These are phyloP conservation scores for Phyllostomus hastatus DNA, from an alignment of 2,113 vertebrate genomes.

Conservation along the genomic window DNA sequence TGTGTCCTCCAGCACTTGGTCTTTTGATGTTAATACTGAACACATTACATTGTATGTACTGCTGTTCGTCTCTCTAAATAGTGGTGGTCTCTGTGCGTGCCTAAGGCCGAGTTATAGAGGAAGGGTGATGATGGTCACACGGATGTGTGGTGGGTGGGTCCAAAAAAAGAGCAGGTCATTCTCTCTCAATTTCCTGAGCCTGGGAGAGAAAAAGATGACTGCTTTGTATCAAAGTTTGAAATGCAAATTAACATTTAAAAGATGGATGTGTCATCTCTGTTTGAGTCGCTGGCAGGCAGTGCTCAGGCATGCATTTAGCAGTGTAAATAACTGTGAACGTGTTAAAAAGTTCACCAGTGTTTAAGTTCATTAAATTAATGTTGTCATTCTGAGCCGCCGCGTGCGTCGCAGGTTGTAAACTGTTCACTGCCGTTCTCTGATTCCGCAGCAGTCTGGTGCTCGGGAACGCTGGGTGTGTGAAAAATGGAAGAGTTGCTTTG, in stretches of 20 bases:
- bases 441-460: not conserved
- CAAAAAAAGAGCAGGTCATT: not conserved
- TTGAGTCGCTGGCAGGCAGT: not conserved
- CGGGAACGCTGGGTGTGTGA: not conserved
- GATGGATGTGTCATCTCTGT: slow-evolving; percentile 2
- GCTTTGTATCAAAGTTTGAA: slow-evolving; percentile 32
- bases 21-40: not conserved
- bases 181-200: not conserved
- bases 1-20: not conserved
- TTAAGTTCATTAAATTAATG: slow-evolving; percentile 60
- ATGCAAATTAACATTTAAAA: slow-evolving; percentile 45
- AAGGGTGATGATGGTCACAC: not conserved
- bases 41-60: not conserved
- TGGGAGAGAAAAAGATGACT: slow-evolving; percentile 13
- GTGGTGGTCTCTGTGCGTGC: not conserved
- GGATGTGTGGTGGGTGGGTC: not conserved
- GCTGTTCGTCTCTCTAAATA: not conserved
- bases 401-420: slow-evolving; percentile 9
- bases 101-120: not conserved
- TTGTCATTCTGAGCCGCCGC: slow-evolving; percentile 40
- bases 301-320: not conserved
- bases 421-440: not conserved
- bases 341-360: slow-evolving; percentile 52
- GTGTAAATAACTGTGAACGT: slow-evolving; percentile 39
- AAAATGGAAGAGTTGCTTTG: slow-evolving; percentile 23